Percentiles rank a stretch among this genome's conserved stretches.
phyloP scores from a whole-genome alignment of 2,113 vertebrate species.

The Stigmatopora argus region DNA sequence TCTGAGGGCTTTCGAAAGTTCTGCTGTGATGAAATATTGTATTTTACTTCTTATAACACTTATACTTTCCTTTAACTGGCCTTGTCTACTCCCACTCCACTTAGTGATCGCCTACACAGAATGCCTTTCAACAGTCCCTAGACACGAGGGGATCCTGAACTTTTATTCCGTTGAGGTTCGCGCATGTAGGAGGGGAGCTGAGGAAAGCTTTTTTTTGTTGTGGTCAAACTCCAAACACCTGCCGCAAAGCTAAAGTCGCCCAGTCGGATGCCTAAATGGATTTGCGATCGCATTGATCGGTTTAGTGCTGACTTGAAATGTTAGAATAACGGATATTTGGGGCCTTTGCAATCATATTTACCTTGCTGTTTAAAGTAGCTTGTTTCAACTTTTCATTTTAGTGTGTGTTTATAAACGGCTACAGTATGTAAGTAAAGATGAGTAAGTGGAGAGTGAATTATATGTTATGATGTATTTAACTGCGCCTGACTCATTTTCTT shows the following conservation, averaged over 20 bases:
- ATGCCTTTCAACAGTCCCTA: conserved; percentile 51
- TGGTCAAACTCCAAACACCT: conserved; percentile 11
- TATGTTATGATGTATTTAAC: neutral
- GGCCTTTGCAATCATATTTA: neutral
- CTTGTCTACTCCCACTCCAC: conserved; percentile 43
- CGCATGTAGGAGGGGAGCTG: conserved; percentile 18
- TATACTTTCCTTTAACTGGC: conserved; percentile 26
- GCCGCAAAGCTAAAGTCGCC: neutral
- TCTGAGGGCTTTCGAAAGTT: conserved; percentile 40
- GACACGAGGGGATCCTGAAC: conserved; percentile 29
- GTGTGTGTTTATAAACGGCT: neutral
- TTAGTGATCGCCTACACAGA: conserved; percentile 48
- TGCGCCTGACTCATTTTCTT: neutral
- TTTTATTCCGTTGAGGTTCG: conserved; percentile 25
- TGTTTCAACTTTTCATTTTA: neutral
- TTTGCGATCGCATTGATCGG: neutral
- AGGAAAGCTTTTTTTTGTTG: neutral
- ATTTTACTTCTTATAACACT: conserved; percentile 41
- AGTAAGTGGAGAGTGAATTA: neutral
- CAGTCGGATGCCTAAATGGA: neutral
- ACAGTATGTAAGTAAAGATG: neutral
- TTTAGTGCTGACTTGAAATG: neutral
- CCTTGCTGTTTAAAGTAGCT: neutral
- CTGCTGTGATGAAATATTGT: conserved; percentile 48
- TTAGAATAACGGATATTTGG: too few species aligned